Evolutionary conservation across 2,113 vertebrate species (phyloP), one percentile per base, ranked within the genome.

Genomic region (Gnathonemus longibarbis): DNA sequence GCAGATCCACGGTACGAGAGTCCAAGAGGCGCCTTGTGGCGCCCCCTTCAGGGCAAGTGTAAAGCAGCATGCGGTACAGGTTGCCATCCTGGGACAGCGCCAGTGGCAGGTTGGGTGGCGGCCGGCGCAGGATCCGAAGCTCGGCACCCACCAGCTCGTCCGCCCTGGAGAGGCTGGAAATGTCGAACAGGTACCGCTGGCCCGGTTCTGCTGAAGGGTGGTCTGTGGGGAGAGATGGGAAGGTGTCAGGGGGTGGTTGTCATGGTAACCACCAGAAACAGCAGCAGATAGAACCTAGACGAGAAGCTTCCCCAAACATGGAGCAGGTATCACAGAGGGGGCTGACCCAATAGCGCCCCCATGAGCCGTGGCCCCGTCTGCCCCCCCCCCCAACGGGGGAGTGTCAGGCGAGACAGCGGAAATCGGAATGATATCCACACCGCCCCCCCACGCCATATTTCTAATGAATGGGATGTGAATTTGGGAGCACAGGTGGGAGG

Each of bases 61-160:
- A 96, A 19, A 98, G 94, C 4, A 96, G 94, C 66, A 97, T 93
- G 85, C 94, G 95, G 90, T 94, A 95, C n/a, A 94, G 91, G 89
- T 92, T 94, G 83, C 95, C 95, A 27, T 94, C 93, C 0, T 84
- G 74, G 2, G 94, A 92, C 74, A 94, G 83, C 0, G 93, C 92
- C 91, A 62, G 39, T 48, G 93, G 93, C 80, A 85, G 84, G 90
- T 96, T 94, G 7, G 92, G 90, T 0, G 95, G 94, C 1, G 94
- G 88, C 83, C 92, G 49, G 0, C 96, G 95, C 89, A 98, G 92
- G 89, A 98, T 91, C 11, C 97, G 94, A 83, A 98, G 93, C 92
- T 98, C 97, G 0, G 95, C 96, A 0, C 95, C 94, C 7, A 97
- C 93, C 90, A 98, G 94, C 91, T 97, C 96, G 80, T 97, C 97